phyloP scores from a whole-genome alignment of 2,113 vertebrate species.

The Climacteris rufus region DNA sequence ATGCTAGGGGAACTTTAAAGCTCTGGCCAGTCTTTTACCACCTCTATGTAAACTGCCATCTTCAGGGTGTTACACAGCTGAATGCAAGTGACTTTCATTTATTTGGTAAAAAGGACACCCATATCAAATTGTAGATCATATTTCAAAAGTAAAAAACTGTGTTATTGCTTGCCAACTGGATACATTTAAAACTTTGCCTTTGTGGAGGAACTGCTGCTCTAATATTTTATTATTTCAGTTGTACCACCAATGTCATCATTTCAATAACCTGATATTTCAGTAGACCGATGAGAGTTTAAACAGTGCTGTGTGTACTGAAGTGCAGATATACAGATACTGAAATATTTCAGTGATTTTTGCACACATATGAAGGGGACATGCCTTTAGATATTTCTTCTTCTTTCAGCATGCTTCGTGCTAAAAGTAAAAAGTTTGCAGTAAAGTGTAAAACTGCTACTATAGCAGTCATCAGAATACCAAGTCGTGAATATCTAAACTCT shows the following conservation, averaged over 20 bases:
- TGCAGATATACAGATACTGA: background rate
- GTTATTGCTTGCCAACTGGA: background rate
- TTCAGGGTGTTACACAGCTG: background rate
- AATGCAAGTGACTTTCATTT: background rate
- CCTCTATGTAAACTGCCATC: rapidly evolving
- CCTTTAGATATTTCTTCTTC: background rate
- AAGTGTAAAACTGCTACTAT: background rate
- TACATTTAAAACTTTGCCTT: background rate
- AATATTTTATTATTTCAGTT: background rate
- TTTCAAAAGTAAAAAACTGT: background rate
- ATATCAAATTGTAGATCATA: background rate
- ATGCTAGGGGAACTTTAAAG: background rate
- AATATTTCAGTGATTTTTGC: background rate
- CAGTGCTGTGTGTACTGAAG: background rate
- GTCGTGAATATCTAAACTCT: background rate
- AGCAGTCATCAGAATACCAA: background rate
- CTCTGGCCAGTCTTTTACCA: background rate
- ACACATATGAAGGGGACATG: background rate
- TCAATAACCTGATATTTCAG: background rate
- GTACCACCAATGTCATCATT: rapidly evolving
- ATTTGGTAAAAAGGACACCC: background rate
- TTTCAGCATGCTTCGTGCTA: background rate
- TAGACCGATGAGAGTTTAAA: background rate
- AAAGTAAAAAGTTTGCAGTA: background rate
- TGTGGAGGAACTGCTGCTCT: background rate